These are phyloP conservation scores for Drosophila maculinotata DNA, from an alignment of 2,888 invertebrate genomes.

Conservation along the genomic window DNA sequence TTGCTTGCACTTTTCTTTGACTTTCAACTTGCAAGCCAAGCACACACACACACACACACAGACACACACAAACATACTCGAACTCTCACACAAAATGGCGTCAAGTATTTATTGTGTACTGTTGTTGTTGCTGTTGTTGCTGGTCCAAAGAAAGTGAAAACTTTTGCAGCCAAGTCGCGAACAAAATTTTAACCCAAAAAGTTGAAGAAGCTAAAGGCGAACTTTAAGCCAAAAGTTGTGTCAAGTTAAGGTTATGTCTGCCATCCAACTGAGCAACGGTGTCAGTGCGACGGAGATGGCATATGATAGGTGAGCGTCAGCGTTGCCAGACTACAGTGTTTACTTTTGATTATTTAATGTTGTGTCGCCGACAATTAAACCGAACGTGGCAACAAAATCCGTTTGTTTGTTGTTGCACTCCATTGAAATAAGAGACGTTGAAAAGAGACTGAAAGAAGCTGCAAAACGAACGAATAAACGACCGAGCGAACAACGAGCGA, in stretches of 20 bases:
- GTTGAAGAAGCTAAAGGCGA: constrained; percentile 30
- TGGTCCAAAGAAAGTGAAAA: constrained; percentile 70
- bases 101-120: constrained; percentile 73
- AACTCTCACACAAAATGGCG: constrained; percentile 54
- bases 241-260: constrained; percentile 51
- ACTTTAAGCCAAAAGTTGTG: constrained; percentile 55
- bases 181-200: constrained; percentile 65
- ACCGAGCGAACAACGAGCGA: constrained; percentile 1
- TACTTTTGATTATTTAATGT: neutral
- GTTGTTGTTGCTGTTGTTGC: constrained; percentile 42
- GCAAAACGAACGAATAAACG: too few relatives aligned
- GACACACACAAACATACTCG: constrained; percentile 21
- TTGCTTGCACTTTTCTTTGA: constrained; percentile 67
- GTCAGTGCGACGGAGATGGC: constrained; percentile 4
- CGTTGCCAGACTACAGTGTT: constrained; percentile 23
- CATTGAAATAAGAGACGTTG: too few relatives aligned
- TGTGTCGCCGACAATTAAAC: constrained; percentile 10
- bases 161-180: constrained; percentile 70
- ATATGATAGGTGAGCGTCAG: neutral
- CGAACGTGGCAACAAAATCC: too few relatives aligned
- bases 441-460: too few relatives aligned
- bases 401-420: too few relatives aligned
- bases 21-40: constrained; percentile 63
- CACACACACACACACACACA: constrained; percentile 31
- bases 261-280: too few relatives aligned